Percentiles rank a stretch among this genome's conserved stretches.
These are phyloP conservation scores for Leptinotarsa tumamoca DNA, from an alignment of 2,888 invertebrate genomes.

Conservation along the genomic window DNA sequence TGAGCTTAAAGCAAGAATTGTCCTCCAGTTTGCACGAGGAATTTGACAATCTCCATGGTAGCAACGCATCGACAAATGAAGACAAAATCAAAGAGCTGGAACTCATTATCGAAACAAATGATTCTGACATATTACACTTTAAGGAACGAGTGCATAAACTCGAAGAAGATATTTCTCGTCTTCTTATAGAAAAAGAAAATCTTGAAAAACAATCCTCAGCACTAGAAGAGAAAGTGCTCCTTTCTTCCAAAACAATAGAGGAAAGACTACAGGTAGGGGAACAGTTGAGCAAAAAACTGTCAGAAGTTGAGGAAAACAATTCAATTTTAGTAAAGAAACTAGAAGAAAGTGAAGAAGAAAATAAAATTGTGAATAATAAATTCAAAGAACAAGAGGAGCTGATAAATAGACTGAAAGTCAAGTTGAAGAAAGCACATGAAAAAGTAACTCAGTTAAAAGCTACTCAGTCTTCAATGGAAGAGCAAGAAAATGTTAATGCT, in stretches of 20 bases:
- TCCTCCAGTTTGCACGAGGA: slow-evolving; percentile 54
- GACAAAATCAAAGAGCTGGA: slow-evolving; percentile 82
- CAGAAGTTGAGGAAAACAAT: slow-evolving; percentile 73
- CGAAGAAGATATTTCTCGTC: slow-evolving; percentile 74
- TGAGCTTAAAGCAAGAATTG: slow-evolving; percentile 57
- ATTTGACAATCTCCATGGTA: slow-evolving; percentile 42
- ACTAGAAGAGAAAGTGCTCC: slow-evolving; percentile 72
- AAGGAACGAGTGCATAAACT: slow-evolving; percentile 75
- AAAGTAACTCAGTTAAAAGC: slow-evolving; percentile 52
- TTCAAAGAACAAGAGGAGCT: slow-evolving; percentile 49
- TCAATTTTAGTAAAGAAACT: slow-evolving; percentile 73
- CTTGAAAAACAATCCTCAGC: slow-evolving; percentile 74
- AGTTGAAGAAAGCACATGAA: slow-evolving; percentile 53
- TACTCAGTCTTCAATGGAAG: slow-evolving; percentile 45
- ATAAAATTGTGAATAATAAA: slow-evolving; percentile 52
- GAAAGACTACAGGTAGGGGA: slow-evolving; percentile 75
- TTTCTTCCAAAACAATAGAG: slow-evolving; percentile 67
- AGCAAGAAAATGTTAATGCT: slow-evolving; percentile 67
- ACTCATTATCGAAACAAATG: slow-evolving; percentile 79
- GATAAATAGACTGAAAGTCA: slow-evolving; percentile 52
- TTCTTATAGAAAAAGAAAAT: slow-evolving; percentile 73
- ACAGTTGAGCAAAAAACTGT: slow-evolving; percentile 73
- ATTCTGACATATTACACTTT: slow-evolving; percentile 75
- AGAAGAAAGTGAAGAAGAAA: slow-evolving; percentile 66
- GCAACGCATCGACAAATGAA: slow-evolving; percentile 64